Evolutionary conservation across 2,113 vertebrate genomes (phyloP).

Genomic region (Crotalus tigris): DNA sequence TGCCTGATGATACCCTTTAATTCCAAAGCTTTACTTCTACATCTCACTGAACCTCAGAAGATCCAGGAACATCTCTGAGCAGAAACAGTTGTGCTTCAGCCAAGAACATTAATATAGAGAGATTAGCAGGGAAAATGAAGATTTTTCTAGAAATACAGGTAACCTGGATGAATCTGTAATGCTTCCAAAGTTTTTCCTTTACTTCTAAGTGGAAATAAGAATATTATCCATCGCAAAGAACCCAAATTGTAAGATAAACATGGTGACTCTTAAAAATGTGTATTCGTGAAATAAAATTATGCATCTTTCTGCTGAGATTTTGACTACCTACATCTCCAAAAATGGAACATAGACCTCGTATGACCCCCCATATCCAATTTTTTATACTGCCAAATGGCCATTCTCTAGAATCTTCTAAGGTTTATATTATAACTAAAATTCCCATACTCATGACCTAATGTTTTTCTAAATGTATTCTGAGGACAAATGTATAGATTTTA

Average conservation of each 20-base stretch:
- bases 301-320: fast-evolving
- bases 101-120: neutral
- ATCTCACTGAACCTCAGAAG: neutral
- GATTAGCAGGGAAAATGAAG: neutral
- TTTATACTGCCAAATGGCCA: neutral
- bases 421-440: neutral
- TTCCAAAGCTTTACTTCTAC: neutral
- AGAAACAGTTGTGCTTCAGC: neutral
- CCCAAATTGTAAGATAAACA: neutral
- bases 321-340: no score
- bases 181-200: neutral
- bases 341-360: no score
- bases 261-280: neutral
- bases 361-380: neutral
- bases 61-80: neutral
- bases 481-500: neutral
- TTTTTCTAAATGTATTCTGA: neutral
- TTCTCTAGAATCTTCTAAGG: neutral
- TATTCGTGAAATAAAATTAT: neutral
- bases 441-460: neutral
- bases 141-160: neutral
- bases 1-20: neutral
- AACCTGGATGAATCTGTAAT: neutral
- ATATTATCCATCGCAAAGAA: neutral
- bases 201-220: neutral